These are phyloP conservation scores for Pseudochirops corinnae DNA, from an alignment of 2,797 vertebrate genomes.

Conservation along the genomic window DNA sequence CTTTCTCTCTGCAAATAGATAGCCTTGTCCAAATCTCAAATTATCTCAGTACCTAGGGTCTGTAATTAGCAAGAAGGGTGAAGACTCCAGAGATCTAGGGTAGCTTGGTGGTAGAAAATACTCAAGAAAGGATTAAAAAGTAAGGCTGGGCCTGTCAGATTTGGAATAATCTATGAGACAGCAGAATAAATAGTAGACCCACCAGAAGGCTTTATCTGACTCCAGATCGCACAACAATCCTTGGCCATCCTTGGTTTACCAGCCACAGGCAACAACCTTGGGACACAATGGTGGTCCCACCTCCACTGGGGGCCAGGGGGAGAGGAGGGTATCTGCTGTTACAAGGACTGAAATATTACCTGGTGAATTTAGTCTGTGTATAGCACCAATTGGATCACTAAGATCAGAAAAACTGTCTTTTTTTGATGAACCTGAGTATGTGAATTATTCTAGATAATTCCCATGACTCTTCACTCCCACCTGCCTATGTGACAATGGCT, in stretches of 20 bases:
- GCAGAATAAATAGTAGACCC: neutral
- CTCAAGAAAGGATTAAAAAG: neutral
- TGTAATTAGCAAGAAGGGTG: neutral
- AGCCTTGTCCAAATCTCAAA: neutral
- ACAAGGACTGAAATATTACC: constrained; percentile 1
- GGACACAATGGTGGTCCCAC: neutral
- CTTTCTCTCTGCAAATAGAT: neutral
- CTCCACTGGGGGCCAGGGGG: neutral
- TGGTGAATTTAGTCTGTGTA: constrained; percentile 25
- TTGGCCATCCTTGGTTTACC: no score
- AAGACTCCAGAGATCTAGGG: neutral
- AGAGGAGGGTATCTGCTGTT: neutral
- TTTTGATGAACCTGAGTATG: constrained; percentile 14
- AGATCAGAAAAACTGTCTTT: constrained; percentile 5
- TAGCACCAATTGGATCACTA: constrained; percentile 41
- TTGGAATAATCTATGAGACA: neutral
- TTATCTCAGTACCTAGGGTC: neutral
- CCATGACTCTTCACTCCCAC: neutral
- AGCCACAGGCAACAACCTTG: neutral
- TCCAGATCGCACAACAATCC: no score
- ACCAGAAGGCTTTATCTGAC: no score
- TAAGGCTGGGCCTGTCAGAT: neutral
- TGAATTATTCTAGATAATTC: constrained; percentile 1
- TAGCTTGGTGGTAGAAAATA: neutral
- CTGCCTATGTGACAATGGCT: neutral